Base-by-base conservation (phyloP, 2,113 vertebrate species). In the Tylochromis polylepis region DNA sequence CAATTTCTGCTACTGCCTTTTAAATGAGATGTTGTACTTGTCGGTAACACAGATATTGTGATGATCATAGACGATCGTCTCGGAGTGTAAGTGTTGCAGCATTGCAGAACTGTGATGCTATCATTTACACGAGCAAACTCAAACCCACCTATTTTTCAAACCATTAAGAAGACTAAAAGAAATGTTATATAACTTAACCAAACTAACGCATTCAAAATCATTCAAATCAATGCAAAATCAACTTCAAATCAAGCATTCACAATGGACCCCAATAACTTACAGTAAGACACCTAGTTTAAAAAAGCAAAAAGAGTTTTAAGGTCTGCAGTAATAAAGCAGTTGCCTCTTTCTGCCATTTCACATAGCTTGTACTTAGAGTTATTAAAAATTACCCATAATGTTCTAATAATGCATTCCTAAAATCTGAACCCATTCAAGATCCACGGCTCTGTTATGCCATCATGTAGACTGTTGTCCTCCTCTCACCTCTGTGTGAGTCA, bases 401-500 rank as follows among this genome's bases (percentile, higher is more conserved):
- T 2, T 62, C 20, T 31, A 9, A 43, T 43, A 65, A 85, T 72
- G 24, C n/a, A 75, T 83, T 29, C 84, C 24, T 62, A 43, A 62
- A 70, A 24, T 75, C n/a, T 83, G 56, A 70, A 56, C 22, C 49
- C 65, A 67, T 82, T 78, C 11, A 79, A 14, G 24, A 82, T 62
- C 9, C 22, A 49, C 51, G 51, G 58, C 78, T 20, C 4, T 7
- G 51, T 34, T 14, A 36, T 49, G 83, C 85, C 82, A 56, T 56
- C 67, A 51, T 85, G 88, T 88, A 82, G 86, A 82, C 85, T 79
- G 59, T 3, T 6, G 34, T 82, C 27, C 18, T 51, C 57, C 78
- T 77, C 87, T 85, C 88, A 49, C 91, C 88, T 85, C 80, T 78
- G 59, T 24, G 79, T 89, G 94, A 94, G 85, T 94, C 94, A 92